Evolutionary conservation across 2,113 vertebrate species (phyloP), one percentile per base, ranked within the genome.

Genomic region (Butorides virescens): DNA sequence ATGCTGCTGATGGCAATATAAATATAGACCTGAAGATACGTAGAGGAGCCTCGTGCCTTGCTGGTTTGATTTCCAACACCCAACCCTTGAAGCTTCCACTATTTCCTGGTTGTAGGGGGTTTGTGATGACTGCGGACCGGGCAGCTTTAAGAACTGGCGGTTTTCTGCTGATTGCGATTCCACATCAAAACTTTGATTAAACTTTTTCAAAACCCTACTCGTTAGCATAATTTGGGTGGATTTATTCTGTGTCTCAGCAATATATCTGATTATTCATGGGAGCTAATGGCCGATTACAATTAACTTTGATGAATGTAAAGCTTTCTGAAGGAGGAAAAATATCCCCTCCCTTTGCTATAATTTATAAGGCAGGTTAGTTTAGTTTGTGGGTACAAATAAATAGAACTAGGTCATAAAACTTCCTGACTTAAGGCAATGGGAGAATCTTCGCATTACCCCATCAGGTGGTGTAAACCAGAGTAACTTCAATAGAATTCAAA

Each of bases 221-320:
- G 7, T 97, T 97, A 95, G 87, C 95, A 97, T 97, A 93, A 97
- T 97, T 97, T 95, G 86, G 92, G 91, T 75, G 74, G 93, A 97
- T 97, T 97, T 96, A 90, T 97, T 89, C 96, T 65, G 63, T 72
- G 76, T 95, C 95, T 95, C 88, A 67, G 95, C 88, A 67, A 91
- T 50, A 66, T 32, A 93, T 67, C 92, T 98, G 97, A 96, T 98
- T 98, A 98, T 98, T 98, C 97, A 95, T 82, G 96, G 97, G 77
- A 46, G 88, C 95, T 93, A 95, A 95, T 17, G 36, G 94, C 86
- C 62, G 47, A 95, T 34, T 65, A 96, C 96, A 97, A 97, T 96
- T 97, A 97, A 96, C 96, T 98, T 90, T 92, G 97, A 97, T 97
- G 96, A 96, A 97, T 95, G 84, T 85, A 95, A 97, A 94, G 89